Percentiles rank a stretch among this genome's conserved stretches.
phyloP scores from a whole-genome alignment of 2,113 vertebrate species.

The Leptobrachium ailaonicum region DNA sequence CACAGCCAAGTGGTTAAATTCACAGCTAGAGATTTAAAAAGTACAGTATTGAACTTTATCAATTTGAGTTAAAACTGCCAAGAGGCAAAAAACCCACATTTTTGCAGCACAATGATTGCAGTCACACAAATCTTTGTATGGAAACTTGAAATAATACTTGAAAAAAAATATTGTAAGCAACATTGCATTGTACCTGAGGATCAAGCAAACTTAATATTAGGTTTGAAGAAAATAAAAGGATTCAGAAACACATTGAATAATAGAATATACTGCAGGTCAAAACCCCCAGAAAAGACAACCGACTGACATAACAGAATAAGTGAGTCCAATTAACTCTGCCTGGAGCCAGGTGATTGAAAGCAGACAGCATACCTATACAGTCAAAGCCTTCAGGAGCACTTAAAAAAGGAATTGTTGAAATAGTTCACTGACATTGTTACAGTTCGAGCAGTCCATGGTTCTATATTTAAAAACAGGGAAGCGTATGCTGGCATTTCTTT shows the following conservation, averaged over 20 bases:
- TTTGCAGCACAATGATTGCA: too few relatives aligned
- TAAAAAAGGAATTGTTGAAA: constrained; percentile 6
- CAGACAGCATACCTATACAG: not conserved
- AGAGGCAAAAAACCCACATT: too few relatives aligned
- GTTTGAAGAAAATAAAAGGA: not conserved
- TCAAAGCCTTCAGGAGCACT: constrained; percentile 4
- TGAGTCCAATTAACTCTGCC: not conserved
- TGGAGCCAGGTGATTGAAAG: constrained; percentile 4
- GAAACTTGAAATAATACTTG: too few relatives aligned
- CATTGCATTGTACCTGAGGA: not conserved
- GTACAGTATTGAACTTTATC: too few relatives aligned
- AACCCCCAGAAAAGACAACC: not conserved
- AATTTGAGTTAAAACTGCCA: too few relatives aligned
- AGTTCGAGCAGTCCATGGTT: not conserved
- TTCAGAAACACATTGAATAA: not conserved
- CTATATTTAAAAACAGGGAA: not conserved
- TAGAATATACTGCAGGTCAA: constrained; percentile 19
- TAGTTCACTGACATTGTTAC: not conserved
- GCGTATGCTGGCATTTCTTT: not conserved
- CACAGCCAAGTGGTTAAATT: too few relatives aligned
- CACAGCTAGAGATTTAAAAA: too few relatives aligned
- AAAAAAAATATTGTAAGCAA: not conserved
- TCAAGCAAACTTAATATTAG: constrained; percentile 6
- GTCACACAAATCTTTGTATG: too few relatives aligned
- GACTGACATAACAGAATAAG: not conserved